Evolutionary conservation across 2,888 invertebrate genomes (phyloP).

Genomic region (Scrobipalpa atriplicella): DNA sequence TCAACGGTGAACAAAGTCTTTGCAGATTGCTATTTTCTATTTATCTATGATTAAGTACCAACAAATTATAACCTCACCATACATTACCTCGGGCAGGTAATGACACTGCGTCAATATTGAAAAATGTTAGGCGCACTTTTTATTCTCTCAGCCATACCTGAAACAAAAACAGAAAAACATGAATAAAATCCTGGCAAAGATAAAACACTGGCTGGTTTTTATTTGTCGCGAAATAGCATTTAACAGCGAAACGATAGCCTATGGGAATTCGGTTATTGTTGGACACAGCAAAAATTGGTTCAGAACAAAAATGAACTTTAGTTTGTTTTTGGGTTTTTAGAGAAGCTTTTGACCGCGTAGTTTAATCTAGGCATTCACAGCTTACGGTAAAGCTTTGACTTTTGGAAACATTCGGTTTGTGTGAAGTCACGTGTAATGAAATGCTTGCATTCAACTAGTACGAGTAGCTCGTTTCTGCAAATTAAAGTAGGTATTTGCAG

Average conservation of each 20-base stretch:
- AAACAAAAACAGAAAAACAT: slow-evolving; percentile 48
- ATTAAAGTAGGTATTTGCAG: no score
- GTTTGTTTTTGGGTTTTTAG: not conserved
- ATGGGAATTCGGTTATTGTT: slow-evolving; percentile 17
- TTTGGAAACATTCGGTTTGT: not conserved
- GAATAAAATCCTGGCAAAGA: slow-evolving; percentile 18
- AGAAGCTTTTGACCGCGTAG: not conserved
- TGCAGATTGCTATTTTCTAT: no score
- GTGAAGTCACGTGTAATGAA: not conserved
- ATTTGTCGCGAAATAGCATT: slow-evolving; percentile 17
- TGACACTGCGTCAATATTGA: not conserved
- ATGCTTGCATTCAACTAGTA: not conserved
- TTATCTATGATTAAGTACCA: no score
- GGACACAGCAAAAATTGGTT: slow-evolving; percentile 14
- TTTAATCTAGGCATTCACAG: slow-evolving; percentile 4
- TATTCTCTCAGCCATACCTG: slow-evolving; percentile 48
- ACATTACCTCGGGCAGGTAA: no score
- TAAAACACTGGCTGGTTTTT: slow-evolving; percentile 22
- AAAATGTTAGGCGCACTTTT: not conserved
- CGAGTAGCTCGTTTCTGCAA: no score
- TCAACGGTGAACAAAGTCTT: no score
- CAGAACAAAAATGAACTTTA: slow-evolving; percentile 8
- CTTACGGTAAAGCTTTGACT: not conserved
- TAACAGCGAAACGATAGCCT: slow-evolving; percentile 23
- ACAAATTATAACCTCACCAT: no score